These are phyloP conservation scores for Poecilia latipinna DNA, from an alignment of 2,113 vertebrate genomes.

Conservation along the genomic window DNA sequence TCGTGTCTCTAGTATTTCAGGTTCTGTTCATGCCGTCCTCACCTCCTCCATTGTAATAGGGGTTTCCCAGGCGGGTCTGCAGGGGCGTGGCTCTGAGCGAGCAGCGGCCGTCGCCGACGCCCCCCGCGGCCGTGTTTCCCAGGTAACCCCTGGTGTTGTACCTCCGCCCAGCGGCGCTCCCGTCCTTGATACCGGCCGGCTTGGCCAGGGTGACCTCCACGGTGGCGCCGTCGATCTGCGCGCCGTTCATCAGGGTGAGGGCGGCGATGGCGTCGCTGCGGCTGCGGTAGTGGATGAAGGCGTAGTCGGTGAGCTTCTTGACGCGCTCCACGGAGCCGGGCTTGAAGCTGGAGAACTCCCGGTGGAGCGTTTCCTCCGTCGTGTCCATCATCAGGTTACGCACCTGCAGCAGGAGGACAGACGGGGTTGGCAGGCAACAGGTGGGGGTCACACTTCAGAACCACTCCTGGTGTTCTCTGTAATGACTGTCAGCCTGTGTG, in stretches of 20 bases:
- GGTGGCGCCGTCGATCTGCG: conserved; percentile 86
- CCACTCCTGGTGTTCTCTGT: neutral
- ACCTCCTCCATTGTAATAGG: conserved; percentile 26
- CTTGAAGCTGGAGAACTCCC: conserved; percentile 89
- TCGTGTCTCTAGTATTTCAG: too few relatives aligned
- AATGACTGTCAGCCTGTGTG: neutral
- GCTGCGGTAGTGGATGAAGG: conserved; percentile 92
- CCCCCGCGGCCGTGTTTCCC: neutral
- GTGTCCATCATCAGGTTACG: conserved; percentile 94
- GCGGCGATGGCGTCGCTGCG: conserved; percentile 89
- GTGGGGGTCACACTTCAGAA: too few relatives aligned
- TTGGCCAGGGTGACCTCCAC: conserved; percentile 93
- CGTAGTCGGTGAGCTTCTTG: conserved; percentile 94
- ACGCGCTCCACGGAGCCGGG: conserved; percentile 91
- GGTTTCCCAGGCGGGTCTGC: conserved; percentile 73
- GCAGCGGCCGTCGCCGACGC: conserved; percentile 61
- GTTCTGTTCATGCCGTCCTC: conserved; percentile 8
- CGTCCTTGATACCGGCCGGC: conserved; percentile 84
- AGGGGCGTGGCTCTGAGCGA: conserved; percentile 69
- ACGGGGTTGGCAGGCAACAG: too few relatives aligned
- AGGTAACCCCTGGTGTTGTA: neutral
- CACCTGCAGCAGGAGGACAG: conserved; percentile 58
- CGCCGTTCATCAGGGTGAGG: conserved; percentile 88
- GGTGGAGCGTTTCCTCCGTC: conserved; percentile 87
- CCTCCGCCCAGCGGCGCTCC: neutral